These are phyloP conservation scores for Harmothoe impar DNA, from an alignment of 2,888 invertebrate species.

Conservation along the genomic window DNA sequence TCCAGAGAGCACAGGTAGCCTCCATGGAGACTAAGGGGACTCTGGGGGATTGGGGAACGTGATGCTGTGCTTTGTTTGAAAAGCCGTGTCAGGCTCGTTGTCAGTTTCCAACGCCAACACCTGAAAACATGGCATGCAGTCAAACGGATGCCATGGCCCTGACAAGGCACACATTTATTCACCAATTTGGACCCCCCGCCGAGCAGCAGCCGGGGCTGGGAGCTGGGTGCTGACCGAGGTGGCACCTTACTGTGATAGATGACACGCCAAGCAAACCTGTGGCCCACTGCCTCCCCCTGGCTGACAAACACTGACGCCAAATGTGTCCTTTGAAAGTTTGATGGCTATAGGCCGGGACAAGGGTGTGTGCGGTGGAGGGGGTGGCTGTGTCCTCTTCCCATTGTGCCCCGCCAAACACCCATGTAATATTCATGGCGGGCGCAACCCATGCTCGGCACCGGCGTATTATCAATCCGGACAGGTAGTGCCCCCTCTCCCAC, in stretches of 20 bases:
- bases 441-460: conserved; percentile 3
- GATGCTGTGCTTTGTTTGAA: neutral
- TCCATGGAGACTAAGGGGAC: too few species aligned
- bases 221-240: neutral
- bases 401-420: conserved; percentile 39
- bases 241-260: neutral
- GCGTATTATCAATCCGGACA: conserved; percentile 24
- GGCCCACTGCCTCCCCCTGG: conserved; percentile 3
- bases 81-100: neutral
- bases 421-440: conserved; percentile 49
- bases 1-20: neutral
- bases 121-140: neutral
- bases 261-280: neutral
- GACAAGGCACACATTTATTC: conserved; percentile 13
- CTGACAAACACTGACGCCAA: conserved; percentile 33
- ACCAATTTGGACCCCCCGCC: neutral
- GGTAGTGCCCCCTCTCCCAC: neutral
- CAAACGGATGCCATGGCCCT: neutral
- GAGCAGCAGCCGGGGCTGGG: neutral
- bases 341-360: conserved; percentile 31
- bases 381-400: neutral
- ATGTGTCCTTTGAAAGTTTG: conserved; percentile 55
- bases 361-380: neutral
- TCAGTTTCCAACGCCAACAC: neutral
- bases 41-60: too few species aligned